Percentiles rank a stretch among this genome's conserved stretches.
phyloP scores from a whole-genome alignment of 2,113 vertebrate genomes.

The Phrynosoma blainvillii region DNA sequence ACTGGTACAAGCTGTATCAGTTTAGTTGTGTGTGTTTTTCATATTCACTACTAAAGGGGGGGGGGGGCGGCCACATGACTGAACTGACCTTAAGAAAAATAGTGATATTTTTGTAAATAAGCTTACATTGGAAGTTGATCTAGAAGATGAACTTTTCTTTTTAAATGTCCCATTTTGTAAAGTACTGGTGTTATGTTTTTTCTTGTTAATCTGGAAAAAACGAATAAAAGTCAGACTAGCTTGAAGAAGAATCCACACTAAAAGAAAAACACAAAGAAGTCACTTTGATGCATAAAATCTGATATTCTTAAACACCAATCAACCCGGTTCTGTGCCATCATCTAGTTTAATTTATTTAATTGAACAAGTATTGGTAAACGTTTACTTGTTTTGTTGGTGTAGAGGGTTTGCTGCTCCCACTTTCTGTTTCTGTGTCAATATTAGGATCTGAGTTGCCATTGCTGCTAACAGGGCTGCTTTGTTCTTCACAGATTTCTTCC shows the following conservation, averaged over 20 bases:
- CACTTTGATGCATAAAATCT: neutral
- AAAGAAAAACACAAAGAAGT: neutral
- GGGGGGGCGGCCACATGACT: neutral
- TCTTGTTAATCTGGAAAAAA: constrained; percentile 56
- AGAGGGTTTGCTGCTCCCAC: constrained; percentile 44
- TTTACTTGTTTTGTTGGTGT: constrained; percentile 68
- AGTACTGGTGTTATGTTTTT: constrained; percentile 37
- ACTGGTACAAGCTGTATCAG: neutral
- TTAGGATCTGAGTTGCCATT: constrained; percentile 30
- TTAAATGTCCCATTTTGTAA: constrained; percentile 57
- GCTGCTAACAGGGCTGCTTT: constrained; percentile 37
- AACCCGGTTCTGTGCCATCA: neutral
- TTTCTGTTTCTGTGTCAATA: constrained; percentile 52
- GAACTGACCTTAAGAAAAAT: neutral
- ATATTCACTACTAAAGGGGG: no score
- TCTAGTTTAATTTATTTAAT: neutral
- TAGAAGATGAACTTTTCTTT: constrained; percentile 53
- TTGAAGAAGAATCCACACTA: neutral
- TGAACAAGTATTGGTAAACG: neutral
- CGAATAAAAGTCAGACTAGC: neutral
- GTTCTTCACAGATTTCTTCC: constrained; percentile 27
- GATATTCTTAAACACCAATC: neutral
- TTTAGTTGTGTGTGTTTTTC: no score
- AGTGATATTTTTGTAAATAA: constrained; percentile 18
- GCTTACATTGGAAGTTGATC: constrained; percentile 39